Evolutionary conservation across 2,888 invertebrate genomes (phyloP).

Genomic region (Exocentrus adspersus): DNA sequence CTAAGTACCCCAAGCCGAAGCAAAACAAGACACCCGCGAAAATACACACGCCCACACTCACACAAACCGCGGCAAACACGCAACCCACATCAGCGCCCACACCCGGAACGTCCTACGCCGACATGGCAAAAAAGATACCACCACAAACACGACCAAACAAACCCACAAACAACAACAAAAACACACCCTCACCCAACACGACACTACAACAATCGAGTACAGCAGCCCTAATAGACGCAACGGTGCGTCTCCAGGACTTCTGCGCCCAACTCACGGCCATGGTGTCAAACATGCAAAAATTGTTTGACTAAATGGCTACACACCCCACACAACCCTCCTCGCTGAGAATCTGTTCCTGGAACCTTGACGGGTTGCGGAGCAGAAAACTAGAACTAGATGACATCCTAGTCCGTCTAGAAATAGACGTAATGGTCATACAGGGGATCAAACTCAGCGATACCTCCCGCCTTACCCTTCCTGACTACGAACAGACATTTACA

Average conservation of each 20-base stretch:
- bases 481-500: too few species aligned
- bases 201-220: background rate
- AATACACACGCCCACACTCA: too few species aligned
- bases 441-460: too few species aligned
- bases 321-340: too few species aligned
- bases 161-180: too few species aligned
- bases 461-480: too few species aligned
- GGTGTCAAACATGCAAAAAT: background rate
- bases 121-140: background rate
- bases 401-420: background rate
- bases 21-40: background rate
- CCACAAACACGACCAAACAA: background rate
- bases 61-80: too few species aligned
- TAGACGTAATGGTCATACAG: too few species aligned
- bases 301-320: background rate
- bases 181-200: too few species aligned
- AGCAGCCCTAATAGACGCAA: background rate
- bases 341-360: too few species aligned
- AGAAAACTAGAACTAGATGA: background rate
- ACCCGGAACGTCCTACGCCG: background rate
- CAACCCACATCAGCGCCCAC: too few species aligned
- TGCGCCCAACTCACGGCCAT: background rate
- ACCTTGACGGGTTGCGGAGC: background rate
- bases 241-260: background rate
- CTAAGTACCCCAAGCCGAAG: background rate